Conservation (phyloP, 2,888 invertebrate genomes). For the Spodoptera picta region DNA sequence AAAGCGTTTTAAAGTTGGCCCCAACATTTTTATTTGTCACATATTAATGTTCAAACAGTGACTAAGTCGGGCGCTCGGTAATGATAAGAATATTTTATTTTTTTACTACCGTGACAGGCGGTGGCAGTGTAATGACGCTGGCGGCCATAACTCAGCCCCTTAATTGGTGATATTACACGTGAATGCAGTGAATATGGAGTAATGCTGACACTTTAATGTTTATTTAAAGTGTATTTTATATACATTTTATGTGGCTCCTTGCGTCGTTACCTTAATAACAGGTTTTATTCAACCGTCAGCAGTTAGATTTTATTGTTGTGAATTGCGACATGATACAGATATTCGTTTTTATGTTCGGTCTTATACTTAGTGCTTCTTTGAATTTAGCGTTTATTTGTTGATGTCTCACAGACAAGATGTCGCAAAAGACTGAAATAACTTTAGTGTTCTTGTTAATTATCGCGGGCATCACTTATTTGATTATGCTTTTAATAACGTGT, state of each 20-base stretch:
- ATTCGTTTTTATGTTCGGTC: slow-evolving; percentile 33
- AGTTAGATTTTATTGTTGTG: slow-evolving; percentile 48
- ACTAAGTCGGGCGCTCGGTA: slow-evolving; percentile 37
- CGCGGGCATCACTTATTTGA: too few relatives aligned
- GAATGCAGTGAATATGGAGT: slow-evolving; percentile 61
- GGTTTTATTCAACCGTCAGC: slow-evolving; percentile 43
- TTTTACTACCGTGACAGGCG: slow-evolving; percentile 51
- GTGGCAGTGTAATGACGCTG: slow-evolving; percentile 43
- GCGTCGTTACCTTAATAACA: slow-evolving; percentile 49
- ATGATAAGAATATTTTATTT: slow-evolving; percentile 60
- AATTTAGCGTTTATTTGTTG: slow-evolving; percentile 24
- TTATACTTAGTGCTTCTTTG: slow-evolving; percentile 22
- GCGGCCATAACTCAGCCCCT: slow-evolving; percentile 52
- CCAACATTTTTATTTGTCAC: slow-evolving; percentile 57
- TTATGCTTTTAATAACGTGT: too few relatives aligned
- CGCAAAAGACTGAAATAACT: too few relatives aligned
- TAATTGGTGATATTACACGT: slow-evolving; percentile 60
- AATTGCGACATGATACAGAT: slow-evolving; percentile 41
- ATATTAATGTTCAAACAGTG: slow-evolving; percentile 54
- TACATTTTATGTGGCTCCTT: slow-evolving; percentile 58
- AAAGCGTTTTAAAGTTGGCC: slow-evolving; percentile 34
- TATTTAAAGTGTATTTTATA: slow-evolving; percentile 63
- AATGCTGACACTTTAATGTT: slow-evolving; percentile 67
- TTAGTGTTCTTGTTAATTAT: too few relatives aligned
- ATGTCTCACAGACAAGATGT: too few relatives aligned